Base-by-base conservation (phyloP, 2,797 vertebrate genomes). In the Lacerta agilis region DNA sequence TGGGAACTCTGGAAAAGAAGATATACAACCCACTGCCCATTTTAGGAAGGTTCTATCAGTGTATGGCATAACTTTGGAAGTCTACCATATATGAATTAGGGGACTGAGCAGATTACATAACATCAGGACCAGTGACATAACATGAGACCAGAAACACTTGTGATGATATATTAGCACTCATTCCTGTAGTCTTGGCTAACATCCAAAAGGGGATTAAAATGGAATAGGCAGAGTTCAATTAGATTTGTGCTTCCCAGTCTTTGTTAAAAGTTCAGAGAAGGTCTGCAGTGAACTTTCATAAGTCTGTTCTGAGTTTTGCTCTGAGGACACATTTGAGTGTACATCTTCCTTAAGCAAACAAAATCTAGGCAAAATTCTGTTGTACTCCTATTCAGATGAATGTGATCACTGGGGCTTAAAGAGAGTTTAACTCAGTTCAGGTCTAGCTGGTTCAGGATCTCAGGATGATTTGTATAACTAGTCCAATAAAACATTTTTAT, bases 401-500 rank as follows among this genome's bases (percentile, higher is more conserved):
- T 49, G 43, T 49, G 41, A 25, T 66, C 29, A 7, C 66, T 83
- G 29, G 41, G 8, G 66, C 18, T 33, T 43, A 49, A 71, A 71
- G 20, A 55, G 43, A 79, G 43, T 45, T 49, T 23, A 90, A 41
- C 20, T 88, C 55, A 89, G 75, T 90, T 55, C 71, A 81, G 25
- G 7, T 90, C 55, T 86, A 87, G 79, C 11, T 67, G 13, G 43
- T 64, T 67, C 0, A 92, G 73, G 86, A 84, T 33, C 82, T 89
- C 67, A 85, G 23, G 67, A 73, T 29, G 76, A 25, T 15, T n/a
- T 80, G 38, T 90, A 64, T 18, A 90, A 80, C 85, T 89, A 90
- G 89, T 64, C n/a, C 55, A 82, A 29, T 25, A 85, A 81, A 58
- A 85, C 2, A 80, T 87, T 90, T 91, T 81, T 81, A 81, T 81